These are phyloP conservation scores for Bilobella aurantiaca DNA, from an alignment of 1,140 invertebrate genomes.

Conservation along the genomic window DNA sequence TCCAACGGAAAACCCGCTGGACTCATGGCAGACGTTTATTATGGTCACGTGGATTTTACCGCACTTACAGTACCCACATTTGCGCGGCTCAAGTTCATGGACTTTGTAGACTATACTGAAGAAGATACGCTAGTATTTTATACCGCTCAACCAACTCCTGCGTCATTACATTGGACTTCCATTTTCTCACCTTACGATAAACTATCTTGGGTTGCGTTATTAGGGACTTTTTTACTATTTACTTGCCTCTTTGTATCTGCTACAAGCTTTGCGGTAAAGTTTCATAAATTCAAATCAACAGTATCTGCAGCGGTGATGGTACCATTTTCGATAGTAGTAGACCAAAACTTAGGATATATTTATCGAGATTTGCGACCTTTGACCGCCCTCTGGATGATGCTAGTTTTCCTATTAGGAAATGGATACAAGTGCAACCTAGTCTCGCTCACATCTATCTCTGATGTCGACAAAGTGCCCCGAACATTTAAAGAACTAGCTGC, in stretches of 20 bases:
- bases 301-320: neutral
- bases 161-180: neutral
- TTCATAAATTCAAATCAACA: neutral
- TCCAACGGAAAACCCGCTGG: neutral
- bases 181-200: neutral
- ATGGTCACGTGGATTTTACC: neutral
- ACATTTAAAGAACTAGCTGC: constrained; percentile 10
- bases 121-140: neutral
- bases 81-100: neutral
- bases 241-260: neutral
- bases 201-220: neutral
- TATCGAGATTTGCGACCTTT: neutral
- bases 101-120: neutral
- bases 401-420: constrained; percentile 18
- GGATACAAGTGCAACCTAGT: constrained; percentile 21
- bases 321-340: neutral
- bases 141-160: neutral
- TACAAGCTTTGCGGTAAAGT: too few relatives aligned
- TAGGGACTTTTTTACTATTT: neutral
- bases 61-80: neutral
- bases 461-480: neutral
- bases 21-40: neutral
- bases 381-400: constrained; percentile 10
- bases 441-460: constrained; percentile 13
- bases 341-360: neutral